Evolutionary conservation across 2,888 invertebrate genomes (phyloP), one percentile per base, ranked within the genome.

Genomic region (Loripinus fragilis): DNA sequence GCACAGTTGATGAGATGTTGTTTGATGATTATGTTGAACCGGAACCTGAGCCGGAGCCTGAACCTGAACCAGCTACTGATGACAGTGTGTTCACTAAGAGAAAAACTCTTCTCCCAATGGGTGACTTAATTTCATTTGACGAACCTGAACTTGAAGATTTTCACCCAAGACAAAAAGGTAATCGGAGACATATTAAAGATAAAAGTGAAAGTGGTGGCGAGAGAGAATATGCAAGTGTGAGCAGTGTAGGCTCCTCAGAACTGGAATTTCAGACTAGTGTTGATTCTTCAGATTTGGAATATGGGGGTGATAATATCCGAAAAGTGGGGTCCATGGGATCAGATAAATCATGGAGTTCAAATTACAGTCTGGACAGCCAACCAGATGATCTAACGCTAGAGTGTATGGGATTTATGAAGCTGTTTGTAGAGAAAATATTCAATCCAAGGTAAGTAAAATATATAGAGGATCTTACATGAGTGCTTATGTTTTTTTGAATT

Each of bases 391-490:
- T 95, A 83, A 95, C 95, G 0, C 95, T 95, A 75, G 93, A 94
- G 75, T 95, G 95, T 80, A 93, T 93, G 90, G 93, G 93, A 71
- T 96, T 96, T 87, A 96, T 96, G 96, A 95, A 95, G 86, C 93
- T 93, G 66, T 96, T 96, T 91, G 96, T 96, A 3, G 95, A 95
- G 45, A 94, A 95, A 78, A 92, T 96, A 25, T 96, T 96, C 89
- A 95, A 94, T 74, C 94, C 95, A 33, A 87, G 89, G 93, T 93
- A 88, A 86, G 90, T 87, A 65, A n/a, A n/a, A n/a, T n/a, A n/a
- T n/a, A n/a, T n/a, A n/a, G n/a, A n/a, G n/a, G n/a, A n/a, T n/a
- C n/a, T n/a, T n/a, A n/a, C n/a, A n/a, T n/a, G n/a, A n/a, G n/a
- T n/a, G n/a, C n/a, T n/a, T n/a, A n/a, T n/a, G n/a, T n/a, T n/a